Evolutionary conservation across 1,140 invertebrate genomes (phyloP).

Genomic region (Holcopasites calliopsidis): DNA sequence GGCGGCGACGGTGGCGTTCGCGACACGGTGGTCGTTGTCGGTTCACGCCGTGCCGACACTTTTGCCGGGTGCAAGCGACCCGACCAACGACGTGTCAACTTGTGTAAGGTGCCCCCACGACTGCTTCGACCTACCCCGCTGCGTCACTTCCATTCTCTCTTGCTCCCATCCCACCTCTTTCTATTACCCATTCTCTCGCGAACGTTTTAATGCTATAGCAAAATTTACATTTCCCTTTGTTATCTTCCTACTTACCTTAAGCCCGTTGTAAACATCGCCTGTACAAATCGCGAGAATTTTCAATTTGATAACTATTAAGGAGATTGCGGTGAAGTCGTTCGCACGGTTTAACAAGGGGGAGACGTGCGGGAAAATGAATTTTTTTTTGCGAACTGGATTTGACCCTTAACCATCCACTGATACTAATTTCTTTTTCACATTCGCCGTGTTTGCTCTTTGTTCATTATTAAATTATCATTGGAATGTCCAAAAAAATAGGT

Average conservation of each 20-base stretch:
- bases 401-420: too few species aligned
- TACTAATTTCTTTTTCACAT: too few species aligned
- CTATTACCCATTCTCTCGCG: not conserved
- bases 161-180: not conserved
- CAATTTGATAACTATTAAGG: not conserved
- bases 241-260: not conserved
- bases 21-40: slow-evolving; percentile 72
- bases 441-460: too few species aligned
- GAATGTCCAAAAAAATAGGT: too few species aligned
- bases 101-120: slow-evolving; percentile 46
- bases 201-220: not conserved
- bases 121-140: slow-evolving; percentile 15
- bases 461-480: too few species aligned
- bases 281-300: not conserved
- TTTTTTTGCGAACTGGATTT: too few species aligned
- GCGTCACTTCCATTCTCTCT: not conserved
- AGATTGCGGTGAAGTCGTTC: not conserved
- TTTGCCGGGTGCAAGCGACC: slow-evolving; percentile 69
- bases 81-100: slow-evolving; percentile 65
- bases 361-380: too few species aligned
- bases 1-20: slow-evolving; percentile 61
- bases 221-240: not conserved
- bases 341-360: too few species aligned
- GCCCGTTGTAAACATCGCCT: not conserved
- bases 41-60: slow-evolving; percentile 72